phyloP scores from a whole-genome alignment of 2,113 vertebrate genomes.

The Desmodus rotundus region DNA sequence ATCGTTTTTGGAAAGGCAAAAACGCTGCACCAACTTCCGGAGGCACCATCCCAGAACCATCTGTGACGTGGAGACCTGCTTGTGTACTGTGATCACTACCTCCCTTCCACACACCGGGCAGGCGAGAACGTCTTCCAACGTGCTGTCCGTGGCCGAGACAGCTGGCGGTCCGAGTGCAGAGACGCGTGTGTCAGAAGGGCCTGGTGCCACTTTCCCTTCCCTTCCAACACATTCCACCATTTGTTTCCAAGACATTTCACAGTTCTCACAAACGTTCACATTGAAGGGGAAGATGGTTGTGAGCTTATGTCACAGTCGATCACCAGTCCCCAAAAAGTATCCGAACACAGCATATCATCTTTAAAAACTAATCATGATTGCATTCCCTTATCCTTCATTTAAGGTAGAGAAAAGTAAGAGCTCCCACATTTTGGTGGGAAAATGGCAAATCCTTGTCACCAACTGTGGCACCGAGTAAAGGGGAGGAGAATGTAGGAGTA shows the following conservation, averaged over 20 bases:
- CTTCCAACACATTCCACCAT: neutral
- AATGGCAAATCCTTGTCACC: constrained; percentile 5
- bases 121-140: neutral
- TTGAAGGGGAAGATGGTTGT: neutral
- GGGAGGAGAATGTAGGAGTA: neutral
- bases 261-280: constrained; percentile 23
- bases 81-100: neutral
- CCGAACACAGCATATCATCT: neutral
- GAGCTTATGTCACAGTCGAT: neutral
- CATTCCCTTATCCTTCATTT: neutral
- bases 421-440: neutral
- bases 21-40: neutral
- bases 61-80: neutral
- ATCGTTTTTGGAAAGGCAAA: constrained; percentile 37
- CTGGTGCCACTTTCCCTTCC: neutral
- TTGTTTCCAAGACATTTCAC: constrained; percentile 15
- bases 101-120: neutral
- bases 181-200: neutral
- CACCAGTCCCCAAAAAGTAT: neutral
- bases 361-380: neutral
- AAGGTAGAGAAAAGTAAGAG: neutral
- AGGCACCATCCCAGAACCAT: constrained; percentile 19
- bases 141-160: neutral
- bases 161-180: neutral
- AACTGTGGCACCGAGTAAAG: constrained; percentile 2